Evolutionary conservation across 2,888 invertebrate species (phyloP).

Genomic region (Callosobruchus maculatus): DNA sequence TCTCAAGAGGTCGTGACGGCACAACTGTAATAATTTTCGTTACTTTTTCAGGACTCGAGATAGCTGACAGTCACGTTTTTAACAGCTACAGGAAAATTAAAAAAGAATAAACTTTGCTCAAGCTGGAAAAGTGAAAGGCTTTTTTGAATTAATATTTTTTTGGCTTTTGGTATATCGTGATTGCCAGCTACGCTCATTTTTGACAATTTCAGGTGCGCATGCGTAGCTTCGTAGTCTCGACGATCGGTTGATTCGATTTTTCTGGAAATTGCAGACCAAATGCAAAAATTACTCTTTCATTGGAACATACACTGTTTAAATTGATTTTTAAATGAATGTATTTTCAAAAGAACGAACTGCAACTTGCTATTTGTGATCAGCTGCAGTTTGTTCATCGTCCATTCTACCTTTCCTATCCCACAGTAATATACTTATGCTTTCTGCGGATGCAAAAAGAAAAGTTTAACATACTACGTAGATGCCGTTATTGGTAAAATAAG

Average conservation of each 20-base stretch:
- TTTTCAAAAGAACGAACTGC: background rate
- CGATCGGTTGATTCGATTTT: background rate
- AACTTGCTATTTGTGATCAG: background rate
- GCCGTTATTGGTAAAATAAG: no score
- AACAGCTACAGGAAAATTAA: no score
- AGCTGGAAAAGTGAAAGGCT: no score
- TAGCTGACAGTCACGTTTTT: background rate
- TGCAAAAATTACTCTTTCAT: conserved; percentile 6
- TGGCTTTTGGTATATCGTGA: background rate
- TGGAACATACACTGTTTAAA: background rate
- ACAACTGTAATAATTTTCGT: background rate
- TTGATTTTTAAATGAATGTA: background rate
- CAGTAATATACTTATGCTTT: background rate
- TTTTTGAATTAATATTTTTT: no score
- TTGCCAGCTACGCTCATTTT: background rate
- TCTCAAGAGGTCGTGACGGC: background rate
- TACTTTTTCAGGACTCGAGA: background rate
- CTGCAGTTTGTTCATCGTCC: background rate
- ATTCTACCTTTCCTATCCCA: background rate
- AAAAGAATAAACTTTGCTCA: background rate
- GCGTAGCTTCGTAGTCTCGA: background rate
- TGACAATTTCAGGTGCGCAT: conserved; percentile 1
- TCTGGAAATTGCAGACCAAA: conserved; percentile 24
- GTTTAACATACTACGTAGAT: background rate
- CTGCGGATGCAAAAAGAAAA: background rate